These are phyloP conservation scores for Kryptopterus vitreolus DNA, from an alignment of 2,797 vertebrate species.

Conservation along the genomic window DNA sequence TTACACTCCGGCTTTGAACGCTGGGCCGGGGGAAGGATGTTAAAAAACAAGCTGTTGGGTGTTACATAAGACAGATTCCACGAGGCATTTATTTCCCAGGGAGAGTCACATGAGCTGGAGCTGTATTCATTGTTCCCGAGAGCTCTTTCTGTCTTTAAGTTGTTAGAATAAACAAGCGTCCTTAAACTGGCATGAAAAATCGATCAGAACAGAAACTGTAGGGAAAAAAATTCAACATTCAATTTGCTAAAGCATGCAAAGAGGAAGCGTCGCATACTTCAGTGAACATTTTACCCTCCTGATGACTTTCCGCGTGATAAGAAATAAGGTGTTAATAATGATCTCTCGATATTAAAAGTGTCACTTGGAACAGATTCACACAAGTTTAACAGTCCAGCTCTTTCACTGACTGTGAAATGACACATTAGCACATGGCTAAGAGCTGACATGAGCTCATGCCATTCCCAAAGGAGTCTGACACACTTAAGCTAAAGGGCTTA, in stretches of 20 bases:
- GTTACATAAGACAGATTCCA: conserved; percentile 47
- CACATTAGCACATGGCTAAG: conserved; percentile 20
- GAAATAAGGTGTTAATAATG: neutral
- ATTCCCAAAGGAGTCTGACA: conserved; percentile 18
- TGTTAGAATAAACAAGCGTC: neutral
- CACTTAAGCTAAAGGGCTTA: conserved; percentile 23
- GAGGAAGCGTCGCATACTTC: no score
- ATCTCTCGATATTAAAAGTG: neutral
- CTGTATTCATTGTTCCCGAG: neutral
- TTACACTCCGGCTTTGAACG: conserved; percentile 39
- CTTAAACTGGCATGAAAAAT: neutral
- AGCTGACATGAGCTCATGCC: neutral
- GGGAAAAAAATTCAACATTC: neutral
- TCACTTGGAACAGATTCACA: conserved; percentile 4
- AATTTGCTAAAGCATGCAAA: neutral
- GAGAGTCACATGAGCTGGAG: conserved; percentile 12
- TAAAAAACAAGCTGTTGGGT: conserved; percentile 45
- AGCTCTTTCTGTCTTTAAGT: neutral
- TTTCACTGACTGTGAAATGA: neutral
- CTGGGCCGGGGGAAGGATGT: conserved; percentile 24
- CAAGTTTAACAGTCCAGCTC: conserved; percentile 7
- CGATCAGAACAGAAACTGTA: neutral
- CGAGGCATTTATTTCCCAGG: conserved; percentile 26
- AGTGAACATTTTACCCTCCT: neutral
- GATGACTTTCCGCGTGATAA: neutral